Base-by-base conservation (phyloP, 2,113 vertebrate genomes). In the Scophthalmus maximus region DNA sequence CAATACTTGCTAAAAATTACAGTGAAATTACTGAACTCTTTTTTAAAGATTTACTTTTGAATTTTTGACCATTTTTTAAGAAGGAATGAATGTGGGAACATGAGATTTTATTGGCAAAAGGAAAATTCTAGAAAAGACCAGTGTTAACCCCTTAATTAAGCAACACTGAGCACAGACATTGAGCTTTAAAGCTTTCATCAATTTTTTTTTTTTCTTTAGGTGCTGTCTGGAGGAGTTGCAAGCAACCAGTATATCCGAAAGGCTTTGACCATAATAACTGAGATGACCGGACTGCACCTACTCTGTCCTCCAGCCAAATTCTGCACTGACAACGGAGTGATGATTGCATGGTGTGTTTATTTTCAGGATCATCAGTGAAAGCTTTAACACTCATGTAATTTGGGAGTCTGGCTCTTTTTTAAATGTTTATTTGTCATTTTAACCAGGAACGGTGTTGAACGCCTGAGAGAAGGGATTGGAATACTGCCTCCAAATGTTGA, bases 251-350 rank as follows among this genome's bases (percentile, higher is more conserved):
- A 97, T 50, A 95, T 98, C 82, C 88, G 94, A 22, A 94, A 93
- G 90, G 85, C 79, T 55, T 68, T 99, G 47, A 82, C 91, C 58
- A 68, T 93, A 32, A 83, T 98, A 78, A 84, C 95, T 1, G 83
- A 95, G n/a, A 78, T 57, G n/a, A 95, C 94, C 0, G 91, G 90
- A 11, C 91, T 97, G 32, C 82, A 72, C 25, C 87, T 98, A 55
- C 51, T 96, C 27, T 98, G 95, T 75, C 98, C 98, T 65, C 96
- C 97, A 2, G 90, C 95, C 10, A 90, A 92, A 49, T 92, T 98
- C 12, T 99, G 98, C 91, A 97, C 97, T 1, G 98, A 99, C 84
- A 99, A 99, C 0, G 98, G 97, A 12, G 85, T 96, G 59, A 99
- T 99, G 97, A 95, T 99, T 56, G 97, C 97, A 10, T 99, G 98